phyloP scores from a whole-genome alignment of 1,140 invertebrate genomes.

The Dufourea novaeangliae region DNA sequence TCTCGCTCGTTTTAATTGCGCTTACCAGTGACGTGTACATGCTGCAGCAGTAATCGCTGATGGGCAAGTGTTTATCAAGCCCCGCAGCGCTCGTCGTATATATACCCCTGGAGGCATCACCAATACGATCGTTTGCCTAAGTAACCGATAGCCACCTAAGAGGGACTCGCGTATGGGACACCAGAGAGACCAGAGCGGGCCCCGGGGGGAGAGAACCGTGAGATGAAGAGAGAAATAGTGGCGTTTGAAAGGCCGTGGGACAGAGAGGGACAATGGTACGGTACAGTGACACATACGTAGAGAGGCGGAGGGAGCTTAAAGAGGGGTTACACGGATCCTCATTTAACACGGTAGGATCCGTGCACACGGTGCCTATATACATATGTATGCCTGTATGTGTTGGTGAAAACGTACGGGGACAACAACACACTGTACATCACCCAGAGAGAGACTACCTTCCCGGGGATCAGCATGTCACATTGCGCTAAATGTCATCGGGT shows the following conservation, averaged over 20 bases:
- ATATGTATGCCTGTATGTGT: background rate
- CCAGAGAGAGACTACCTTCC: constrained; percentile 65
- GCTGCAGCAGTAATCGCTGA: constrained; percentile 77
- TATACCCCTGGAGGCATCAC: constrained; percentile 74
- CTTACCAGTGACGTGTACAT: constrained; percentile 77
- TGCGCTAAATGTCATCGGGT: constrained; percentile 77
- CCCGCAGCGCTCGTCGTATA: constrained; percentile 72
- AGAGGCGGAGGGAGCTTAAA: constrained; percentile 14
- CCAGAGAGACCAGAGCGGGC: constrained; percentile 15
- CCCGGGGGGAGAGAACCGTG: no score
- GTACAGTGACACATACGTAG: constrained; percentile 39
- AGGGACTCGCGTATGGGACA: constrained; percentile 64
- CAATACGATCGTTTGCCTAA: constrained; percentile 59
- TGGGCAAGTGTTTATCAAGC: constrained; percentile 76
- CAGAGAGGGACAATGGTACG: background rate
- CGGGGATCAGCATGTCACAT: constrained; percentile 73
- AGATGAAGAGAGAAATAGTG: background rate
- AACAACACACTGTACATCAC: constrained; percentile 70
- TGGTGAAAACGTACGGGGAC: constrained; percentile 61
- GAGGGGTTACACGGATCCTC: constrained; percentile 62
- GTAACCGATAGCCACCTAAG: constrained; percentile 57
- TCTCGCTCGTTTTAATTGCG: no score
- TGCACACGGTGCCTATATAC: background rate
- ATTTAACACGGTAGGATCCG: no score
- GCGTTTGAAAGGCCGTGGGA: background rate